Conservation (phyloP, 2,888 invertebrate genomes). For the Eupithecia inturbata region DNA sequence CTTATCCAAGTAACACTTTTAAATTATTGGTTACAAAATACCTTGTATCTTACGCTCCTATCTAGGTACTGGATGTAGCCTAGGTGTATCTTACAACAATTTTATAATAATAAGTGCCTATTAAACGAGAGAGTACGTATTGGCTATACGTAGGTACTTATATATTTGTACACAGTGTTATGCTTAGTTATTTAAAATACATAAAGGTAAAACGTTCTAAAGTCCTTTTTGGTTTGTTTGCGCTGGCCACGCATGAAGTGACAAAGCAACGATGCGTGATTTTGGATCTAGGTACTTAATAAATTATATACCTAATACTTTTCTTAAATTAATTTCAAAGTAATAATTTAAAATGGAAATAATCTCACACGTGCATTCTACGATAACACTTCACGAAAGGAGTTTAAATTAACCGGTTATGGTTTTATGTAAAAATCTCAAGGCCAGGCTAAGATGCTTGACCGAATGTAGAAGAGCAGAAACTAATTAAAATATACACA, state of each 20-base stretch:
- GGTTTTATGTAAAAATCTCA: conserved; percentile 2
- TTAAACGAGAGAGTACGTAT: background rate
- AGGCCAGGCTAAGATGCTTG: background rate
- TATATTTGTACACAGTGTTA: no score
- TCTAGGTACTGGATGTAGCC: background rate
- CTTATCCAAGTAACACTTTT: conserved; percentile 16
- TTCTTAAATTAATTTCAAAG: background rate
- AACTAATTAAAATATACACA: background rate
- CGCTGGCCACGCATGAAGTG: background rate
- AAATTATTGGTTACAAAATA: conserved; percentile 12
- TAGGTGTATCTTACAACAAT: background rate
- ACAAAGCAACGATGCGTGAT: background rate
- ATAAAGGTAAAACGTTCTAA: background rate
- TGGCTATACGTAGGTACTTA: no score
- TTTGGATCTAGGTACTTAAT: background rate
- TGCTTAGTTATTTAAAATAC: background rate
- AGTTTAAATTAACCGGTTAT: conserved; percentile 2
- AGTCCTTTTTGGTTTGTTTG: background rate
- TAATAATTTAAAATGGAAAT: background rate
- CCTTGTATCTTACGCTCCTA: background rate
- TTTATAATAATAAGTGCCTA: background rate
- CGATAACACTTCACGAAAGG: background rate
- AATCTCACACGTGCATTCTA: background rate
- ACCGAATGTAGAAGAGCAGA: background rate
- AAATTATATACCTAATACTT: background rate